phyloP scores from a whole-genome alignment of 2,888 invertebrate genomes.

The Capitulum mitella region DNA sequence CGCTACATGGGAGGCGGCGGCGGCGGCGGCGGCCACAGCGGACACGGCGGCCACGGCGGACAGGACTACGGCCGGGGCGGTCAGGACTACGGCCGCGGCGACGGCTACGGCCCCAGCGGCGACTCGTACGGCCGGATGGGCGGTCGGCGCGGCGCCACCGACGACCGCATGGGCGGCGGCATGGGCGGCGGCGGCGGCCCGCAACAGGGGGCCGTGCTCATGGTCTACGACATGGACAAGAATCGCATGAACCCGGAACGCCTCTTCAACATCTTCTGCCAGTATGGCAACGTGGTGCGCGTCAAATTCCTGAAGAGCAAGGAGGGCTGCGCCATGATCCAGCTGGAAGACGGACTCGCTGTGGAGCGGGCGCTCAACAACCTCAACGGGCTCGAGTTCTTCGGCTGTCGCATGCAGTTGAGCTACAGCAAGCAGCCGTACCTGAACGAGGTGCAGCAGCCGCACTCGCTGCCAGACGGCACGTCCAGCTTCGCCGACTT shows the following conservation, averaged over 20 bases:
- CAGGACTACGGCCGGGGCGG: not conserved
- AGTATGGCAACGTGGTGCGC: slow-evolving; percentile 96
- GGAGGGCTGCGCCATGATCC: slow-evolving; percentile 98
- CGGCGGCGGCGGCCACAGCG: not conserved
- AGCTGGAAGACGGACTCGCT: slow-evolving; percentile 92
- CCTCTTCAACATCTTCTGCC: slow-evolving; percentile 95
- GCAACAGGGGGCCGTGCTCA: slow-evolving; percentile 83
- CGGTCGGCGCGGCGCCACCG: not conserved
- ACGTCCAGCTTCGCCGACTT: slow-evolving; percentile 96
- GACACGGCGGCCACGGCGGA: not conserved
- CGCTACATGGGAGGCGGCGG: slow-evolving; percentile 10
- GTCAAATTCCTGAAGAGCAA: slow-evolving; percentile 98
- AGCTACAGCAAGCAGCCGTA: slow-evolving; percentile 89
- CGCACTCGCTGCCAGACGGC: slow-evolving; percentile 90
- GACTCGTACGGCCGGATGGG: not conserved
- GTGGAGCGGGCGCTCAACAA: slow-evolving; percentile 93
- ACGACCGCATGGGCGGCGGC: not conserved
- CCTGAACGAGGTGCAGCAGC: slow-evolving; percentile 91
- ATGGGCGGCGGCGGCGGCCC: slow-evolving; percentile 39
- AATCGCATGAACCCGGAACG: slow-evolving; percentile 91
- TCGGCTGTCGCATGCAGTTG: slow-evolving; percentile 67
- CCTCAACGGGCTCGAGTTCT: slow-evolving; percentile 79
- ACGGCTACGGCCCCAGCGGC: slow-evolving; percentile 4
- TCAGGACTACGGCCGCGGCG: slow-evolving; percentile 11
- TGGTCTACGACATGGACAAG: slow-evolving; percentile 95